Conservation (phyloP, 2,888 invertebrate species). For the Nemapogon koenigi region DNA sequence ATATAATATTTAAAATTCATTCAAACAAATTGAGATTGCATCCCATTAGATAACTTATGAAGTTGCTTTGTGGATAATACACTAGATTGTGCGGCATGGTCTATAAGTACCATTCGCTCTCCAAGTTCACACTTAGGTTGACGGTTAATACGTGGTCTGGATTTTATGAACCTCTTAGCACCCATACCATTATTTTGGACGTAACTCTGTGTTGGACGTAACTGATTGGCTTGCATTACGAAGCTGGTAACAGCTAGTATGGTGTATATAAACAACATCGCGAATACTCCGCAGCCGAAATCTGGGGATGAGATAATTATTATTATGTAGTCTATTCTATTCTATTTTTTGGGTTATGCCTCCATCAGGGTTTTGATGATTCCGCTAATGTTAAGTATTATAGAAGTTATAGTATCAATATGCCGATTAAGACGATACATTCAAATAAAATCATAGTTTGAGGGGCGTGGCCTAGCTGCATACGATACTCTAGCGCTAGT, state of each 20-base stretch:
- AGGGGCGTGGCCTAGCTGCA: no score
- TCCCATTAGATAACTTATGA: slow-evolving; percentile 43
- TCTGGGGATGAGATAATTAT: slow-evolving; percentile 27
- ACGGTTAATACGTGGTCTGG: background rate
- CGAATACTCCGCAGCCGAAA: slow-evolving; percentile 41
- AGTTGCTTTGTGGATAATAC: slow-evolving; percentile 51
- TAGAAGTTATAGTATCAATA: background rate
- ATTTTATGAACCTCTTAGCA: no score
- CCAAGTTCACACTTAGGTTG: slow-evolving; percentile 32
- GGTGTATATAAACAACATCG: slow-evolving; percentile 49
- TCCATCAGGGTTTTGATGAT: background rate
- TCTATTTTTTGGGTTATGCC: no score
- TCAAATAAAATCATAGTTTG: no score
- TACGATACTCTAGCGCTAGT: no score
- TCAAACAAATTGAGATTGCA: slow-evolving; percentile 49
- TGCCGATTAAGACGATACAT: background rate
- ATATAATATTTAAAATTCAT: no score
- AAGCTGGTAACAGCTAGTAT: slow-evolving; percentile 54
- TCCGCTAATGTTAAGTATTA: background rate
- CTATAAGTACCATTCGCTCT: slow-evolving; percentile 42
- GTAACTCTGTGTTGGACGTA: background rate
- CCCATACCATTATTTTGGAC: no score
- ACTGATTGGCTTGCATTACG: slow-evolving; percentile 15
- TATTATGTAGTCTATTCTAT: background rate
- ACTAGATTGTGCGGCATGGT: slow-evolving; percentile 53